phyloP scores from a whole-genome alignment of 2,797 vertebrate genomes.

The Karalla daura region DNA sequence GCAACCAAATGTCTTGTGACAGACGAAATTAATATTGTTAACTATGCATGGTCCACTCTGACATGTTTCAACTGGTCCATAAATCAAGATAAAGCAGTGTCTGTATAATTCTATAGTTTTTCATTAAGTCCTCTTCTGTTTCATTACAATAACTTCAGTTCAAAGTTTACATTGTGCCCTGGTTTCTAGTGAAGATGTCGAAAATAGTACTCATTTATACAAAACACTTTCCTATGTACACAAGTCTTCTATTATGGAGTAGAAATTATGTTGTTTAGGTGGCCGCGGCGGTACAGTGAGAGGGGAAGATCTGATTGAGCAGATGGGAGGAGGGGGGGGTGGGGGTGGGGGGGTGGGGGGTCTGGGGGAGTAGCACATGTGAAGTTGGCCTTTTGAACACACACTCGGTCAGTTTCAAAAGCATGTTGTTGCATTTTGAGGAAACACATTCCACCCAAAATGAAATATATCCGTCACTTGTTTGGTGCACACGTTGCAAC shows the following conservation, averaged over 20 bases:
- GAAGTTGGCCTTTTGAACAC: slow-evolving; percentile 53
- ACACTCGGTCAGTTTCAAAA: slow-evolving; percentile 58
- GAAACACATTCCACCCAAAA: slow-evolving; percentile 42
- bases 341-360: slow-evolving; percentile 57
- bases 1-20: slow-evolving; percentile 70
- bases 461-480: no score
- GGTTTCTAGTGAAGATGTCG: slow-evolving; percentile 94
- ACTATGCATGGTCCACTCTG: slow-evolving; percentile 77
- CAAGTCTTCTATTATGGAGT: slow-evolving; percentile 88
- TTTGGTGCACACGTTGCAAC: no score
- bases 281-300: slow-evolving; percentile 58
- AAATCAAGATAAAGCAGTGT: slow-evolving; percentile 82
- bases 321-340: slow-evolving; percentile 61
- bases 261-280: slow-evolving; percentile 82
- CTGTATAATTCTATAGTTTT: slow-evolving; percentile 78
- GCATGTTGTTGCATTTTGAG: slow-evolving; percentile 44
- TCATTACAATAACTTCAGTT: slow-evolving; percentile 85
- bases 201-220: slow-evolving; percentile 99
- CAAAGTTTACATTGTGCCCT: slow-evolving; percentile 94
- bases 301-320: slow-evolving; percentile 64
- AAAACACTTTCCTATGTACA: slow-evolving; percentile 98
- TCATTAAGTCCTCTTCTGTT: slow-evolving; percentile 81
- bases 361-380: slow-evolving; percentile 51
- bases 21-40: slow-evolving; percentile 65
- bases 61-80: slow-evolving; percentile 73